phyloP scores from a whole-genome alignment of 2,888 invertebrate species.

The Buathra laborator region DNA sequence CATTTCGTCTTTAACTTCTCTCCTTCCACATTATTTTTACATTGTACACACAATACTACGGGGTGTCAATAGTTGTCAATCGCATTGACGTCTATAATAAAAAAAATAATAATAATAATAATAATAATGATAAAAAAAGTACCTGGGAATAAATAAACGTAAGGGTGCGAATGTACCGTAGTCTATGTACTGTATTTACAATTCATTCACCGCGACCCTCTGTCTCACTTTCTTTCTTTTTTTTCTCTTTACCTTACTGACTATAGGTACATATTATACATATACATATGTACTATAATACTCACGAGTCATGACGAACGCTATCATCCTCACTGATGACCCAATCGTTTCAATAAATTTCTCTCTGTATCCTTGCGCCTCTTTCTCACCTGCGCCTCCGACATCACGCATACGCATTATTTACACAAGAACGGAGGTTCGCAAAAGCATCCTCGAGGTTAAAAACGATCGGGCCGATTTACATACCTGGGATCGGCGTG shows the following conservation, averaged over 20 bases:
- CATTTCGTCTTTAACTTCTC: background rate
- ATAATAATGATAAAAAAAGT: constrained; percentile 47
- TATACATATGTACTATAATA: constrained; percentile 47
- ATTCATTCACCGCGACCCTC: constrained; percentile 43
- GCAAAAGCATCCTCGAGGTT: constrained; percentile 9
- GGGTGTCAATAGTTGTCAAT: constrained; percentile 51
- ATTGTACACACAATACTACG: constrained; percentile 31
- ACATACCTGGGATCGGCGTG: constrained; percentile 9
- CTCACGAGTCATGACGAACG: constrained; percentile 52
- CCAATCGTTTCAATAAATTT: constrained; percentile 28
- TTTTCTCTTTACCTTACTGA: constrained; percentile 21
- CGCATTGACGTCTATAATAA: constrained; percentile 45
- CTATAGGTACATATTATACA: constrained; percentile 23
- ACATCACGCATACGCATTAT: constrained; percentile 29
- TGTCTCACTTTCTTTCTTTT: constrained; percentile 21
- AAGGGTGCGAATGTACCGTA: constrained; percentile 42
- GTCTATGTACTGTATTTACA: constrained; percentile 63
- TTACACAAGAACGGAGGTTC: constrained; percentile 47
- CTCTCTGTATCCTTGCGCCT: constrained; percentile 1
- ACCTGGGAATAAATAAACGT: constrained; percentile 56
- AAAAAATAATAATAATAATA: constrained; percentile 45
- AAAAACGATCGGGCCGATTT: constrained; percentile 33
- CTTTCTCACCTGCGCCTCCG: background rate
- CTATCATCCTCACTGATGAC: constrained; percentile 18
- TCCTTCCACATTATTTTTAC: constrained; percentile 19